These are phyloP conservation scores for Panagrolaimus sp. DNA, from an alignment of 1,140 invertebrate species.

Conservation along the genomic window DNA sequence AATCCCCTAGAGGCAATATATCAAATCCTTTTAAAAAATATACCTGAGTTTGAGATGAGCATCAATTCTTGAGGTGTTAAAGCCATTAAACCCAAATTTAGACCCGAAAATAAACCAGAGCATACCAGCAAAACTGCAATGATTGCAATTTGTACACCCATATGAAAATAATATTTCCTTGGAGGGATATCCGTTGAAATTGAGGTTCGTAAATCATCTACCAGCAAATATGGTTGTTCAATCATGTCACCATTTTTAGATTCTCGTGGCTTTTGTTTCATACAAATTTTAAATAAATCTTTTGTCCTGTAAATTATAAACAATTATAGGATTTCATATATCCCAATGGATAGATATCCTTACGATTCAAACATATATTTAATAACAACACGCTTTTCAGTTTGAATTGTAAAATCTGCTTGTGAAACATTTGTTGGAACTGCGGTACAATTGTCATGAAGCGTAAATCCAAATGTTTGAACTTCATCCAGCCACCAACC, in stretches of 20 bases:
- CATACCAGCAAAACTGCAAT: constrained; percentile 61
- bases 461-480: constrained; percentile 43
- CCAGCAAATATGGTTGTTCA: constrained; percentile 45
- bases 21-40: constrained; percentile 12
- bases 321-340: not conserved
- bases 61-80: constrained; percentile 64
- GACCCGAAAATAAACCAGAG: constrained; percentile 63
- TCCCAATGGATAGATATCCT: not conserved
- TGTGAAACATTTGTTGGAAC: constrained; percentile 38
- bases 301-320: constrained; percentile 22
- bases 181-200: constrained; percentile 48
- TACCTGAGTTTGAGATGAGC: constrained; percentile 60
- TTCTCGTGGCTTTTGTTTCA: constrained; percentile 51
- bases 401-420: constrained; percentile 50
- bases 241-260: constrained; percentile 25
- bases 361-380: constrained; percentile 34
- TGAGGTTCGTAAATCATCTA: constrained; percentile 46
- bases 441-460: constrained; percentile 42
- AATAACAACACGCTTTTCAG: constrained; percentile 46
- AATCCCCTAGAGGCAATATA: too few species aligned
- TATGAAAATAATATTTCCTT: constrained; percentile 59
- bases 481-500: constrained; percentile 50
- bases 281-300: constrained; percentile 44
- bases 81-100: constrained; percentile 66
- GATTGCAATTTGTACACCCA: constrained; percentile 62